Base-by-base conservation (phyloP, 2,888 invertebrate genomes). In the Coleophora flavipennella region DNA sequence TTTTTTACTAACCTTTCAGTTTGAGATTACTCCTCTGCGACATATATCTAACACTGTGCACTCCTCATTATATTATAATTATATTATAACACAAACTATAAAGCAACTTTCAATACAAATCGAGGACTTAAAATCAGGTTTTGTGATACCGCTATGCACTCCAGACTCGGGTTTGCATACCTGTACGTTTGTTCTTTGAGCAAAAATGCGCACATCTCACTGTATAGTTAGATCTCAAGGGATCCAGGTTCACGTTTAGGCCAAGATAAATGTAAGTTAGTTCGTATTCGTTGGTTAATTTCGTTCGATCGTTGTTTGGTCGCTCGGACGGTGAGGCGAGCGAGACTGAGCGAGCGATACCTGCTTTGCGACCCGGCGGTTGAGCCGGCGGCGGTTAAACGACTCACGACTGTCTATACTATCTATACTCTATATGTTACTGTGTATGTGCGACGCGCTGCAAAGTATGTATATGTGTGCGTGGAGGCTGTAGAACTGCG, bases 221-320 rank as follows among this genome's bases (percentile, higher is more conserved):
- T 34, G n/a, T 52, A 48, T 42, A 39, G 49, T 40, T 33, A 44
- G 14, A 36, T 42, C 37, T 35, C 12, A 14, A 35, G 31, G 49
- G 45, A 49, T 45, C 43, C 50, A 32, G 10, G 41, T 46, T 53
- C 49, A 44, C 45, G 43, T 50, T 53, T 50, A 55, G 41, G 51
- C 59, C 56, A 59, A 43, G 58, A 59, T 43, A n/a, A n/a, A n/a
- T n/a, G n/a, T n/a, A n/a, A n/a, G n/a, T 57, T 49, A 58, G 59
- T 71, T 72, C 72, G 72, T 68, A 56, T 71, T 72, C 72, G 72
- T 68, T 57, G 47, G 44, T 50, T 42, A 52, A 53, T 57, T 81
- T 83, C 83, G 83, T 81, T 83, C 83, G 81, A 73, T 83, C 83
- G 79, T 79, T 68, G n/a, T 70, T 62, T 55, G 60, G 67, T 78